Base-by-base conservation (phyloP, 1,140 invertebrate species). In the Ceratina australensis region DNA sequence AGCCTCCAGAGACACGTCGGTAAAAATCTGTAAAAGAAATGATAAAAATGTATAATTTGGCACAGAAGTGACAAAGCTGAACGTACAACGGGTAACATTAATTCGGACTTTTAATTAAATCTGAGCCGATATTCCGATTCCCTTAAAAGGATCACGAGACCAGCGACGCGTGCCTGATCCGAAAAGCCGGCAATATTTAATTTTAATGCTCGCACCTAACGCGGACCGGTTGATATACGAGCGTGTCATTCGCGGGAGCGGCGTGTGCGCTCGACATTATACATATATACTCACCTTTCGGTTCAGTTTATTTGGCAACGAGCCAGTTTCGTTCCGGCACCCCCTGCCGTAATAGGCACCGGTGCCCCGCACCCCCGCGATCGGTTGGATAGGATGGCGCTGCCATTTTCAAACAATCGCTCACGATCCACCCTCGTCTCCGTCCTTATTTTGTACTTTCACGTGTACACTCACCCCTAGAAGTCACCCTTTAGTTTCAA, bases 381-480 rank as follows among this genome's bases (percentile, higher is more conserved):
- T 66, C 78, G 79, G 69, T 67, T 76, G 63, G 78, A 73, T 66
- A 75, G 79, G 69, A 72, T 76, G 63, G 61, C 81, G 54, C 73
- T 79, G 81, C 83, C 81, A 86, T 87, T 86, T 80, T 86, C 82
- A 74, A 84, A 81, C 86, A 81, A 84, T 86, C 85, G 72, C 67
- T 72, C 79, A 68, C 57, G 71, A 73, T 65, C 72, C 69, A 59
- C 24, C 26, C 63, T 82, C 66, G 28, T 67, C 22, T 8, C n/a
- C 33, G 64, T 57, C 52, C 80, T 72, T 80, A 60, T 50, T 68
- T 67, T 47, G 54, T 75, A 79, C 50, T 26, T 59, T 42, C 33
- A 42, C 52, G 33, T 42, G 33, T 69, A 72, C 61, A 50, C 12
- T 16, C 7, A 60, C 52, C 28, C 22, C 33, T 47, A 42, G 33